Percentiles rank a stretch among this genome's conserved stretches.
phyloP scores from a whole-genome alignment of 2,113 vertebrate genomes.

The Aegithalos caudatus region DNA sequence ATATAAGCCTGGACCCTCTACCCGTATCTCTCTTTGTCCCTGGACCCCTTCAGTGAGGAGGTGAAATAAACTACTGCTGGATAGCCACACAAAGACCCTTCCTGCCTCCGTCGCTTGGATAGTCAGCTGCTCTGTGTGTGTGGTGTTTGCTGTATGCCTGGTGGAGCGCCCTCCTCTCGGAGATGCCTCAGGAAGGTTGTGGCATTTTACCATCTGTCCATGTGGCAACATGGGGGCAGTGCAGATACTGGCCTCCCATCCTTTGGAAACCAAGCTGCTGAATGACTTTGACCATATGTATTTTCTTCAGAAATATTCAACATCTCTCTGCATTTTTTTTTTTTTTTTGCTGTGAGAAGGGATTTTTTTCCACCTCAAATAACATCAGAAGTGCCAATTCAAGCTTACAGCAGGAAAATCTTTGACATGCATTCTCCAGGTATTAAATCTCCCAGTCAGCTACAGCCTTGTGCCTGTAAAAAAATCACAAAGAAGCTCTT shows the following conservation, averaged over 20 bases:
- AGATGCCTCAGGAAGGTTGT: background rate
- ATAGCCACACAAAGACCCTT: background rate
- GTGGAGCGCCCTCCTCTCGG: background rate
- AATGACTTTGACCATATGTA: background rate
- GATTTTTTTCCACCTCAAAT: background rate
- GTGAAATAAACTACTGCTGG: background rate
- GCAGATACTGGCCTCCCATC: background rate
- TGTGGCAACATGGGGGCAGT: rapidly evolving
- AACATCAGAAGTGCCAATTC: background rate
- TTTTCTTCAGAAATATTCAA: background rate
- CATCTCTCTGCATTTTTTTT: background rate
- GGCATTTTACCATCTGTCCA: background rate
- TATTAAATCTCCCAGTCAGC: background rate
- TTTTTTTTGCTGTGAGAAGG: background rate
- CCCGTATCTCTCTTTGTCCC: too few species aligned
- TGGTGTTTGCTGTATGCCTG: background rate
- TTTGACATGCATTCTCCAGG: background rate
- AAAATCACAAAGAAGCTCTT: background rate
- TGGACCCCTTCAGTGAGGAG: background rate
- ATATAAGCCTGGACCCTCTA: background rate
- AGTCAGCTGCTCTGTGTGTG: background rate
- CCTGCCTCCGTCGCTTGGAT: background rate
- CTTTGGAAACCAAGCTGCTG: background rate
- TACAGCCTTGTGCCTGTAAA: background rate
- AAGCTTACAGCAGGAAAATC: background rate